phyloP scores from a whole-genome alignment of 2,888 invertebrate species.

The Eristalis arbustorum region DNA sequence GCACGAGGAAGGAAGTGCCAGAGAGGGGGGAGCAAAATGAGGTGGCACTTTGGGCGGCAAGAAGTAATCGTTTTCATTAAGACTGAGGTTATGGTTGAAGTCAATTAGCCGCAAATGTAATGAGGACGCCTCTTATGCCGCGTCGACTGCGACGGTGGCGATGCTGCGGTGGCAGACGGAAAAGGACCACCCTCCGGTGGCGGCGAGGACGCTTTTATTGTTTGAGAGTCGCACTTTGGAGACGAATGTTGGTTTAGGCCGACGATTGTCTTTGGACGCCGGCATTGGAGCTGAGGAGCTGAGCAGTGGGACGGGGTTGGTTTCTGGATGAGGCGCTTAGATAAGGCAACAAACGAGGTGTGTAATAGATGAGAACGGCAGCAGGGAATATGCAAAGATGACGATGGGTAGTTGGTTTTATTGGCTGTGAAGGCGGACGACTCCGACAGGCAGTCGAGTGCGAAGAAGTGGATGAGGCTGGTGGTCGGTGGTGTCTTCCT shows the following conservation, averaged over 20 bases:
- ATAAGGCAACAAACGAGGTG: background rate
- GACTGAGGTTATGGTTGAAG: slow-evolving; percentile 60
- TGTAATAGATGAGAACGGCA: background rate
- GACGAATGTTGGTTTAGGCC: slow-evolving; percentile 9
- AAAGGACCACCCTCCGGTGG: background rate
- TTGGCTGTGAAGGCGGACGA: background rate
- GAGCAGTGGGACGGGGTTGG: background rate
- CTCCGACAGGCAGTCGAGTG: background rate
- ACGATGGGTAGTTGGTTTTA: background rate
- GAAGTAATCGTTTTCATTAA: slow-evolving; percentile 65
- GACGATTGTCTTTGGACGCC: background rate
- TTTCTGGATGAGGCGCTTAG: background rate
- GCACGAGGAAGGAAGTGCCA: background rate
- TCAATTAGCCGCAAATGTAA: slow-evolving; percentile 66
- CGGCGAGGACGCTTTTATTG: slow-evolving; percentile 12
- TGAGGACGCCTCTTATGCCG: slow-evolving; percentile 16
- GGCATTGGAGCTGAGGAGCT: too few relatives aligned
- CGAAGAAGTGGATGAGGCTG: background rate
- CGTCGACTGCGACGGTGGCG: background rate
- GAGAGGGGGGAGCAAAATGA: background rate
- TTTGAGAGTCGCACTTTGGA: slow-evolving; percentile 33
- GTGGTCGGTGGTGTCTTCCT: too few relatives aligned
- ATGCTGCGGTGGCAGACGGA: background rate
- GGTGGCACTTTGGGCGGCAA: slow-evolving; percentile 3
- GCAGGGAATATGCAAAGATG: background rate